A percentile compares a stretch with the other conserved stretches of the same genome.
Evolutionary conservation across 2,113 vertebrate species (phyloP).

Genomic region (Shinisaurus crocodilurus): DNA sequence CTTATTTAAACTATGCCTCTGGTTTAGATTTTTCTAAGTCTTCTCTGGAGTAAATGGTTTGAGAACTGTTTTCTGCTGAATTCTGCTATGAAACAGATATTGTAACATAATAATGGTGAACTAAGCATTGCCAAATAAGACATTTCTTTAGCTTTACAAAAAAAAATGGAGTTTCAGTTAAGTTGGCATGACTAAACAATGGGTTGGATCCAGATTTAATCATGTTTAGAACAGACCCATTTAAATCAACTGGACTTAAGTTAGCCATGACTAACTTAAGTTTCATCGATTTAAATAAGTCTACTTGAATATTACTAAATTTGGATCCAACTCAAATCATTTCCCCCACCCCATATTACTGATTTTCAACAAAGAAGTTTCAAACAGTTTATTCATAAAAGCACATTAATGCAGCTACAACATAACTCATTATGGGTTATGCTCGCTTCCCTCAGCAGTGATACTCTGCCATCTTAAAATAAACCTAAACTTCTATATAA

Average conservation of each 20-base stretch:
- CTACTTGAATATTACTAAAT: too few relatives aligned
- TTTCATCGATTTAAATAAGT: too few relatives aligned
- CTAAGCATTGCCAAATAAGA: neutral
- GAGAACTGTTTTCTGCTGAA: neutral
- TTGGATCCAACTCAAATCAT: too few relatives aligned
- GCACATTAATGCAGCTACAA: conserved; percentile 9
- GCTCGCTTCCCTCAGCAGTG: neutral
- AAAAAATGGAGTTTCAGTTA: neutral
- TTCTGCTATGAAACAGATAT: neutral
- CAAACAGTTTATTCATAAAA: neutral
- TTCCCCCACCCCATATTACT: neutral
- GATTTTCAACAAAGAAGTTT: neutral
- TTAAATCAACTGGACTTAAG: too few relatives aligned
- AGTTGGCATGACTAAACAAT: neutral
- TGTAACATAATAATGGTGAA: neutral
- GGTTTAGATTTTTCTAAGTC: neutral
- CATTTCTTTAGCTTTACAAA: neutral
- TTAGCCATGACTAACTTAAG: too few relatives aligned
- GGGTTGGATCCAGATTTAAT: too few relatives aligned
- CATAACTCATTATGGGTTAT: conserved; percentile 10
- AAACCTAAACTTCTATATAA: conserved; percentile 7
- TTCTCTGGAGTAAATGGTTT: neutral
- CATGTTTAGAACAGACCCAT: too few relatives aligned
- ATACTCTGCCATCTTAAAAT: neutral
- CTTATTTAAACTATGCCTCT: neutral